Evolutionary conservation across 2,888 invertebrate genomes (phyloP), one percentile per base, ranked within the genome.

Genomic region (Oscheius myriophilus): DNA sequence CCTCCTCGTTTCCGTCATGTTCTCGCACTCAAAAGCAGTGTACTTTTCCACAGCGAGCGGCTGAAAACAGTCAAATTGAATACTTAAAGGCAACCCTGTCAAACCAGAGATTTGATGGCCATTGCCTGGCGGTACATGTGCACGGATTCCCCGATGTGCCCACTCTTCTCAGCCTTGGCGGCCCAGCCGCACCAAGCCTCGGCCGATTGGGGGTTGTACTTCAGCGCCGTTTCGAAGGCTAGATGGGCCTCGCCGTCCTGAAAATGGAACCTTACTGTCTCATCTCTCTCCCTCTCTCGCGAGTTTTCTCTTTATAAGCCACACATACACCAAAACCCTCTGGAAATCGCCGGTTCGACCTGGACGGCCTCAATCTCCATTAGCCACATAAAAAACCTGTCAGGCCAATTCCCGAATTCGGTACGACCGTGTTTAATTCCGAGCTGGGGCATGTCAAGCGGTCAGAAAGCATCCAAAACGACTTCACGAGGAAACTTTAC

Each of bases 141-240:
- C 52, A 46, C 26, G 1, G 78, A 73, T 23, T 75, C 75, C 52
- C 67, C 41, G 9, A n/a, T 6, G 1, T 46, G 46, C 7, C 26
- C 43, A 7, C 54, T 41, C 1, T 63, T 11, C 41, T 75, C 72
- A 12, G 78, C 78, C 23, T 70, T 65, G 14, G 62, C 62, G 9
- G 78, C 73, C 75, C 75, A 78, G 2, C 67, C 58, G 45, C 75
- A 74, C 78, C 78, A 78, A 0, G 72, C 72, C 42, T 69, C 68
- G 7, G 73, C 67, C 62, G 71, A 74, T 26, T 76, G 68, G n/a
- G 78, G 76, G 57, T 78, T 72, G 67, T 71, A 69, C 25, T 75
- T 76, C 62, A 78, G 61, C 1, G 70, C 54, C 21, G 67, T 70
- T 49, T 78, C 78, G 18, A 76, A 54, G 1, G 65, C 52, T 11